Evolutionary conservation across 1,140 invertebrate genomes (phyloP), one percentile per base, ranked within the genome.

Genomic region (Oncopeltus fasciatus): DNA sequence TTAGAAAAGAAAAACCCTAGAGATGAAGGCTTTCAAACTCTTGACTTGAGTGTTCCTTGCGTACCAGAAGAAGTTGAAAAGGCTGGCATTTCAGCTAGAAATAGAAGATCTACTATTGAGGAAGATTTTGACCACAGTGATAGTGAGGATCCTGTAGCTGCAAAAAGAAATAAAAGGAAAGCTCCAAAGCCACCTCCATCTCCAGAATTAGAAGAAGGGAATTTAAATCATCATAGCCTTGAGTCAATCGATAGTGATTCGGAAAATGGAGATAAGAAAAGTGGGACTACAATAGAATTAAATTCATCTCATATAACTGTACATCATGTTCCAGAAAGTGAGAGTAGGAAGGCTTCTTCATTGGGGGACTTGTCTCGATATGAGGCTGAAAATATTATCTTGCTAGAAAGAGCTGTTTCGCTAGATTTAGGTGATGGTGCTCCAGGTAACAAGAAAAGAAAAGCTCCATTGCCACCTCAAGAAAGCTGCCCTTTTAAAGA

Each of bases 311-410:
- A 87, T 65, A 84, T 87, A 44, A 87, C 83, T 1, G 83, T 87
- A 33, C 85, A 87, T 68, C 83, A 85, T 67, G 73, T 77, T 61
- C 74, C 78, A 1, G 78, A 81, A 3, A 71, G 77, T 60, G 81
- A 85, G 63, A 80, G 81, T 65, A 75, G 87, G 27, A 88, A 87
- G 76, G 86, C 87, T 1, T 84, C 86, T 0, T 90, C 87, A 60
- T 74, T 90, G 2, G 87, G 87, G 2, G 88, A 90, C 72, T 72
- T 90, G 29, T 87, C 86, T 0, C 83, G 83, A 70, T 81, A 88
- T 64, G 74, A 78, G 2, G 83, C 80, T 67, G 75, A 76, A 1
- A 66, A 74, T 1, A 70, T 66, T 49, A 71, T 70, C n/a, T 75
- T 78, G 31, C 72, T 90, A 21, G 87, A 90, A 73, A 77, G 88